A percentile compares a stretch with the other conserved stretches of the same genome.
These are phyloP conservation scores for Scaptomyza tumidula DNA, from an alignment of 2,888 invertebrate genomes.

Conservation along the genomic window DNA sequence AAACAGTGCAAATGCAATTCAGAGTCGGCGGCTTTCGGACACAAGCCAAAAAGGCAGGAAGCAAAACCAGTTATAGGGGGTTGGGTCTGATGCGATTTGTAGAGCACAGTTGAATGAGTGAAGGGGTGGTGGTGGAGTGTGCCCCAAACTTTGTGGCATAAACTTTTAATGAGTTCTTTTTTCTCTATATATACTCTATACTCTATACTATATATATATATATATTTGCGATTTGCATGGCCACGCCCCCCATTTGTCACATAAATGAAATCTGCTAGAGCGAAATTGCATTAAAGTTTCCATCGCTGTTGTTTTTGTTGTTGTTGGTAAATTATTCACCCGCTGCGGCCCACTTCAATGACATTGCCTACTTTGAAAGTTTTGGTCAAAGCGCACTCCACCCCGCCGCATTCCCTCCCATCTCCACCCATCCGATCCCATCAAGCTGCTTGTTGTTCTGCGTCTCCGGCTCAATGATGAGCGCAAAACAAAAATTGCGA, in stretches of 20 bases:
- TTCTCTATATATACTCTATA: constrained; percentile 13
- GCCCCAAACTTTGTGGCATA: constrained; percentile 74
- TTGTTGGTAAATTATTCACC: constrained; percentile 52
- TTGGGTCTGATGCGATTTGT: constrained; percentile 39
- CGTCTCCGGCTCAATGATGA: constrained; percentile 69
- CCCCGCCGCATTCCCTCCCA: background rate
- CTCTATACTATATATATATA: background rate
- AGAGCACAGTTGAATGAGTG: constrained; percentile 16
- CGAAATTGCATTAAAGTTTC: constrained; percentile 81
- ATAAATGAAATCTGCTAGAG: constrained; percentile 78
- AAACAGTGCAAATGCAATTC: constrained; percentile 73
- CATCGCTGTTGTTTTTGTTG: constrained; percentile 26
- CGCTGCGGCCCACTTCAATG: constrained; percentile 56
- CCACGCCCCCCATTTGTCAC: constrained; percentile 79
- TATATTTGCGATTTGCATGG: constrained; percentile 80
- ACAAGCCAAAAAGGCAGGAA: constrained; percentile 26
- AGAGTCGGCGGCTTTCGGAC: constrained; percentile 51
- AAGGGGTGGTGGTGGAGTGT: background rate
- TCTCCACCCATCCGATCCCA: background rate
- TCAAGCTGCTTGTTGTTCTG: background rate
- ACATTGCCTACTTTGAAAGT: constrained; percentile 76
- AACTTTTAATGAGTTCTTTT: constrained; percentile 79
- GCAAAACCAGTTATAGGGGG: constrained; percentile 53
- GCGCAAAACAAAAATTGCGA: constrained; percentile 76
- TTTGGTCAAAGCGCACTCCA: constrained; percentile 71